Evolutionary conservation across 1,140 invertebrate genomes (phyloP).

Genomic region (Rhynchophorus ferrugineus): DNA sequence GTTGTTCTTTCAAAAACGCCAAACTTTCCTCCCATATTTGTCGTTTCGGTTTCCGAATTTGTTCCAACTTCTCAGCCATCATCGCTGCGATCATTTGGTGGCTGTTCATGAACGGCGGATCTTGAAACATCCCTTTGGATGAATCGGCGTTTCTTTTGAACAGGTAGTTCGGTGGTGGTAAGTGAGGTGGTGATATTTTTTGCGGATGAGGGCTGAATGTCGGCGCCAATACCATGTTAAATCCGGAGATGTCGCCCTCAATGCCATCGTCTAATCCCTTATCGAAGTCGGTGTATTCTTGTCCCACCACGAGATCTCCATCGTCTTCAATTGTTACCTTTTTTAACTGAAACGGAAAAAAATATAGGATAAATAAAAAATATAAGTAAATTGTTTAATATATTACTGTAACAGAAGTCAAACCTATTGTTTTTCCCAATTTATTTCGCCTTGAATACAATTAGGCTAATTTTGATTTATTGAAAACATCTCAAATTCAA

Average conservation of each 20-base stretch:
- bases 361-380: not conserved
- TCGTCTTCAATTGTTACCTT: slow-evolving; percentile 46
- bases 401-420: no score
- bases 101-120: not conserved
- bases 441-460: no score
- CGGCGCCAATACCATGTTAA: slow-evolving; percentile 53
- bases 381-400: no score
- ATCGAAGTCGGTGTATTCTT: slow-evolving; percentile 58
- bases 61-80: not conserved
- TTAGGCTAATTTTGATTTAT: no score
- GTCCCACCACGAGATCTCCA: slow-evolving; percentile 58
- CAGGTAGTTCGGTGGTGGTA: not conserved
- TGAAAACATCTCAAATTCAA: no score
- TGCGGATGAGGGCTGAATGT: slow-evolving; percentile 38
- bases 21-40: slow-evolving; percentile 12
- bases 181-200: not conserved
- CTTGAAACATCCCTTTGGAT: not conserved
- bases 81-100: not conserved
- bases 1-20: not conserved
- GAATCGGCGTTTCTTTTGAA: slow-evolving; percentile 2
- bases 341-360: slow-evolving; percentile 30
- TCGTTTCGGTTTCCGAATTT: not conserved
- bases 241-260: slow-evolving; percentile 59
- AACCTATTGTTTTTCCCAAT: no score
- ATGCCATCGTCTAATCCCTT: slow-evolving; percentile 55